A percentile compares a stretch with the other conserved stretches of the same genome.
These are phyloP conservation scores for Drosophila melanosoma DNA, from an alignment of 2,888 invertebrate genomes.

Conservation along the genomic window DNA sequence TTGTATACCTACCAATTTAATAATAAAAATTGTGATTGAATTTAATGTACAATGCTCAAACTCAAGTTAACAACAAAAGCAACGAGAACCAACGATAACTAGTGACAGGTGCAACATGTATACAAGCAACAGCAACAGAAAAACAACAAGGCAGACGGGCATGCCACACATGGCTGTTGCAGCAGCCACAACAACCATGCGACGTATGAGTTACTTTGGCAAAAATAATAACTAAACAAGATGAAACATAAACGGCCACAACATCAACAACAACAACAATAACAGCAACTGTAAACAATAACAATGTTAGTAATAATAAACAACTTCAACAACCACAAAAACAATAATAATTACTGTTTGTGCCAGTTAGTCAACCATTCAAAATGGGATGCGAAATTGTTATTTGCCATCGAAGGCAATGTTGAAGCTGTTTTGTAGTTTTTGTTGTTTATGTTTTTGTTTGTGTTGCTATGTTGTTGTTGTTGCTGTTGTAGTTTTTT, in stretches of 20 bases:
- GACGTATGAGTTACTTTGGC: conserved; percentile 27
- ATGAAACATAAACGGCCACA: background rate
- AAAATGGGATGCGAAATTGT: conserved; percentile 29
- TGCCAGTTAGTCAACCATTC: conserved; percentile 11
- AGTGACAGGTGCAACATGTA: conserved; percentile 1
- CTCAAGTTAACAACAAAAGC: too few relatives aligned
- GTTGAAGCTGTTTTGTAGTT: conserved; percentile 3
- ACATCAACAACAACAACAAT: background rate
- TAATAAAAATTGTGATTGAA: too few relatives aligned
- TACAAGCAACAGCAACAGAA: background rate
- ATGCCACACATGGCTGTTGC: background rate
- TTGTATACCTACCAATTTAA: background rate
- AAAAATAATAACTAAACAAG: conserved; percentile 17
- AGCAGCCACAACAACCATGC: conserved; percentile 3
- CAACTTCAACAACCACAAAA: background rate
- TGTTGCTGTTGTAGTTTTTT: background rate
- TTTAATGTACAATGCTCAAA: too few relatives aligned
- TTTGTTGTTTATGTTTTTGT: background rate
- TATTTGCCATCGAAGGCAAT: conserved; percentile 1
- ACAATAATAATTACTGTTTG: background rate
- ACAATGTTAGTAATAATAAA: conserved; percentile 3
- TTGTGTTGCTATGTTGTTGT: background rate
- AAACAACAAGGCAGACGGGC: background rate
- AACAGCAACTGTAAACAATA: background rate
- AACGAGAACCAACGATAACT: too few relatives aligned